Evolutionary conservation across 2,888 invertebrate genomes (phyloP), one percentile per base, ranked within the genome.

Genomic region (Tenodera sinensis): DNA sequence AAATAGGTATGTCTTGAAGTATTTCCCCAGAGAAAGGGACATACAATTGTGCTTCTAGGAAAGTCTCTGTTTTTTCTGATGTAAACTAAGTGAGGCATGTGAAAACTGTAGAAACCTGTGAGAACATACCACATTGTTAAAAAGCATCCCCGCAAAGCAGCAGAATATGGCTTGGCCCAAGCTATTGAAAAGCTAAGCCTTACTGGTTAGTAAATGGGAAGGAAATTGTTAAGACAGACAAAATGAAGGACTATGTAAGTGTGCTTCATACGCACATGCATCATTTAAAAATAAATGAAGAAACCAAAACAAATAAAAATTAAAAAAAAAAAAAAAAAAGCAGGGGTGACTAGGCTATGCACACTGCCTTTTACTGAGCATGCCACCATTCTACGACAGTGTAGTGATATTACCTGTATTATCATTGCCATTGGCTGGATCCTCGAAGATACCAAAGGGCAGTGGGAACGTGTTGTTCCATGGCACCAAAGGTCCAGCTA

Each of bases 391-490:
- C 27, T 20, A n/a, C 6, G 15, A 71, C 25, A 54, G 20, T 25
- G 25, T 25, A 71, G 12, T 9, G 84, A 27, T 81, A 86, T 34
- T 71, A 90, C 89, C 90, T 88, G 91, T 86, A 86, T 89, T 90
- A 54, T 91, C 90, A 89, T 90, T 91, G 12, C 90, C 90, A 90
- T 91, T 91, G 82, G 87, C 83, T 90, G 90, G 92, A 90, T 92
- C 92, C 89, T 92, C 92, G 91, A 92, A 92, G 6, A 92, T 90
- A 20, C 92, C 92, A 89, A 92, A 92, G 30, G 92, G 94, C 92
- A 92, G 93, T 92, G 90, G 94, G 91, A 92, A 94, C 27, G 93
- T 92, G 91, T 93, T 93, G 89, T 93, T 93, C 93, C 93, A 93
- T 81, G 93, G 92, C 27, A 94, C 93, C 92, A 93, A 92, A 91